phyloP scores from a whole-genome alignment of 2,888 invertebrate species.

The Steinernema scapterisci region DNA sequence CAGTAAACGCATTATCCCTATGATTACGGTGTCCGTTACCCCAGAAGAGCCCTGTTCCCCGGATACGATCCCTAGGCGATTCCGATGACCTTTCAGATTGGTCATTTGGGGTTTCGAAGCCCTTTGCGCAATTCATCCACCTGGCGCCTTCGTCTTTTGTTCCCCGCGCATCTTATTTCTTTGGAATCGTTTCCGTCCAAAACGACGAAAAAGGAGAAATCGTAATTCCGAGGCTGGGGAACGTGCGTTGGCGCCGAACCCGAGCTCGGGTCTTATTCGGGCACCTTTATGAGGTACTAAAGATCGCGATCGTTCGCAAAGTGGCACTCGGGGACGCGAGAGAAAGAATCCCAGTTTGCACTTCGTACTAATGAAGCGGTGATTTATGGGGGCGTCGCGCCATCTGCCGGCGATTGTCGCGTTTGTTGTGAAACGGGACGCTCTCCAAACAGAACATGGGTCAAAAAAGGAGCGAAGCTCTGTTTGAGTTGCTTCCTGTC shows the following conservation, averaged over 20 bases:
- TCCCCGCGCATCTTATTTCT: too few species aligned
- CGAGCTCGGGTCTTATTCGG: neutral
- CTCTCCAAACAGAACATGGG: constrained; percentile 19
- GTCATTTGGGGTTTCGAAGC: too few species aligned
- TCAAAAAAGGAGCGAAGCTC: neutral
- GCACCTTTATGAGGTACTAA: constrained; percentile 14
- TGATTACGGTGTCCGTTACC: neutral
- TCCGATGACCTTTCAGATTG: too few species aligned
- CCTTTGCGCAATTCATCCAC: constrained; percentile 8
- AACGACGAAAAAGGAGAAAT: too few species aligned
- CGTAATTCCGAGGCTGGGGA: too few species aligned
- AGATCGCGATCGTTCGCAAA: constrained; percentile 5
- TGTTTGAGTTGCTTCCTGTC: constrained; percentile 30
- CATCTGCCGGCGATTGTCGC: constrained; percentile 13
- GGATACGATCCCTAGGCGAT: too few species aligned
- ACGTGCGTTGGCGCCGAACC: neutral
- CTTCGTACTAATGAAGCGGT: neutral
- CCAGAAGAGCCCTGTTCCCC: too few species aligned
- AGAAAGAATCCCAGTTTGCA: neutral
- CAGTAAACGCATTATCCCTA: constrained; percentile 10
- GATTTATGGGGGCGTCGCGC: constrained; percentile 20
- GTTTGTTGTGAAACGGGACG: neutral
- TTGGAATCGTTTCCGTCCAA: too few species aligned
- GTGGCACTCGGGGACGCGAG: neutral
- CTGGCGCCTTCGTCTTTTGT: constrained; percentile 7